Evolutionary conservation across 2,797 vertebrate genomes (phyloP), one percentile per base, ranked within the genome.

Genomic region (Crypturellus tataupa): DNA sequence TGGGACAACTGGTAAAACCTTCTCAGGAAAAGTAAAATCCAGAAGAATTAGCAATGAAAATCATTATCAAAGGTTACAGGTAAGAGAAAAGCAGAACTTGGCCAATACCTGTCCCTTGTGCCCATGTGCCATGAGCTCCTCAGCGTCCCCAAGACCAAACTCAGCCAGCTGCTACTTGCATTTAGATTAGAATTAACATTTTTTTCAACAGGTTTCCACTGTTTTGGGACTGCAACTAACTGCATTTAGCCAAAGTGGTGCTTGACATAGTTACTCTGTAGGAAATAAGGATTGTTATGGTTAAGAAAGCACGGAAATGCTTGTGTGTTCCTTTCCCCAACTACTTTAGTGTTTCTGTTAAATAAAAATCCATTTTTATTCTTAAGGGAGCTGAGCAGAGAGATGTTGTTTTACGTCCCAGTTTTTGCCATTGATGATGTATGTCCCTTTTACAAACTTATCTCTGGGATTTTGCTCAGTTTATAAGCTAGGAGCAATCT

Each of bases 381-480:
- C 97, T 97, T 96, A 92, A 24, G 96, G 97, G 97, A 96, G 90
- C 87, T 96, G 96, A 97, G 96, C 33, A 10, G 93, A 93, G 95
- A 91, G 97, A 97, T 98, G 98, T 97, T 97, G 96, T 95, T 97
- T 98, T 97, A 98, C 90, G 86, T 95, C 83, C 94, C 67, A 82
- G 96, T 98, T 98, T 98, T 98, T 97, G 97, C 98, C 98, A 94
- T 53, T 94, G 96, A 93, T 99, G 99, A 99, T 99, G 98, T 98
- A 99, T 99, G 98, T 98, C 97, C 98, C 98, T 98, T 98, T 99
- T 98, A 99, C 99, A 99, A 99, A 99, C 99, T 99, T 99, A 99
- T 99, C 99, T 98, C 97, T 98, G 98, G 99, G 98, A 98, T 99
- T 99, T 99, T 99, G 99, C 99, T 99, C 99, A 98, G 99, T 99